Conservation (phyloP, 2,113 vertebrate species). For the Pterophyllum scalare region DNA sequence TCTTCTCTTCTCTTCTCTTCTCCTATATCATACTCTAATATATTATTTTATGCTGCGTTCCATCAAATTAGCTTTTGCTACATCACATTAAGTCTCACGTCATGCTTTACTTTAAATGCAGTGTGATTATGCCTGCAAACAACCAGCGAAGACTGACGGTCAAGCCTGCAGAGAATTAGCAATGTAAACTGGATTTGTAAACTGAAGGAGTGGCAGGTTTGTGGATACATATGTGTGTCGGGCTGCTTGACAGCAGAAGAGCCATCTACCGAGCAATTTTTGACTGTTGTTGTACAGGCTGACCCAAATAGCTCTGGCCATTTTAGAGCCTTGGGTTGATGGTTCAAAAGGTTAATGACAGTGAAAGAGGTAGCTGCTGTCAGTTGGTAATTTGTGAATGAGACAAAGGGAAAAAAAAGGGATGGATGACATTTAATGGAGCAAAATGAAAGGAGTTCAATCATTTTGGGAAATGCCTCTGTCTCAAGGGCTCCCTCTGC, state of each 20-base stretch:
- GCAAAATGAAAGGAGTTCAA: conserved; percentile 62
- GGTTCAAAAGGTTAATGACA: conserved; percentile 40
- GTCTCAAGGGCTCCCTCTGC: conserved; percentile 19
- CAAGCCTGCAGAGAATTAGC: conserved; percentile 15
- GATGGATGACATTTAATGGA: conserved; percentile 62
- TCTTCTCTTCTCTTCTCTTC: neutral
- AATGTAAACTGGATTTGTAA: conserved; percentile 22
- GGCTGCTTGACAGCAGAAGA: conserved; percentile 23
- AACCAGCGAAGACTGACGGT: neutral
- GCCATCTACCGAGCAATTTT: conserved; percentile 37
- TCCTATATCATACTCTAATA: neutral
- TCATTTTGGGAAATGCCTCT: conserved; percentile 60
- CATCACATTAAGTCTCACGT: conserved; percentile 17
- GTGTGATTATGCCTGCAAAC: neutral
- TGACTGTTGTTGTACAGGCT: conserved; percentile 33
- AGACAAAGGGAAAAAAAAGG: conserved; percentile 28
- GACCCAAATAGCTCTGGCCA: conserved; percentile 37
- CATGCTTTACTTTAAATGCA: neutral
- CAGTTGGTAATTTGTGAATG: conserved; percentile 38
- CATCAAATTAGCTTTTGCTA: conserved; percentile 6
- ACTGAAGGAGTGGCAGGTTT: neutral
- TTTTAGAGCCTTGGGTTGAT: conserved; percentile 25
- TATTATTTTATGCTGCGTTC: conserved; percentile 1
- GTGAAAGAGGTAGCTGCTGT: conserved; percentile 22
- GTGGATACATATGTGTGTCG: conserved; percentile 4